These are phyloP conservation scores for Euproctis similis DNA, from an alignment of 2,888 invertebrate genomes.

Conservation along the genomic window DNA sequence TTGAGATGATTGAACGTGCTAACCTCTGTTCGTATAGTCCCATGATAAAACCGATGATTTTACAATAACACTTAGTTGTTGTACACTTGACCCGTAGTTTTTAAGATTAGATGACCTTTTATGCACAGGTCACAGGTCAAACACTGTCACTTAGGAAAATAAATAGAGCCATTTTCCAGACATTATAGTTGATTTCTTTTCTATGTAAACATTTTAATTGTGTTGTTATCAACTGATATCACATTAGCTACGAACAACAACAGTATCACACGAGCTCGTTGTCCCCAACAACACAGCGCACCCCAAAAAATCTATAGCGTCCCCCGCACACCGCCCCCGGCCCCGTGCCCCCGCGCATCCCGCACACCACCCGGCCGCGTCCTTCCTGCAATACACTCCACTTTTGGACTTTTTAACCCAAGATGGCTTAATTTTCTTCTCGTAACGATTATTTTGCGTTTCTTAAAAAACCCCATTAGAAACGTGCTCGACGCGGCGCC, in stretches of 20 bases:
- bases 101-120: too few relatives aligned
- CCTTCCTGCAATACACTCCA: slow-evolving; percentile 33
- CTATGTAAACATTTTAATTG: too few relatives aligned
- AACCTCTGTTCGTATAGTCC: too few relatives aligned
- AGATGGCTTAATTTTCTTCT: slow-evolving; percentile 69
- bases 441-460: slow-evolving; percentile 47
- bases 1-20: too few relatives aligned
- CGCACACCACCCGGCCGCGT: slow-evolving; percentile 10
- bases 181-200: too few relatives aligned
- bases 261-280: slow-evolving; percentile 48
- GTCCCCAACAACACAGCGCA: slow-evolving; percentile 40
- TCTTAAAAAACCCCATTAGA: slow-evolving; percentile 59
- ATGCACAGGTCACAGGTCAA: too few relatives aligned
- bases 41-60: too few relatives aligned
- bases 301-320: slow-evolving; percentile 54
- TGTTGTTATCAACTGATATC: slow-evolving; percentile 5
- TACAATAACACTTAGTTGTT: too few relatives aligned
- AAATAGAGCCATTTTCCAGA: too few relatives aligned
- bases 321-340: background rate
- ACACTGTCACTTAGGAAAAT: too few relatives aligned
- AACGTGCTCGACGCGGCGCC: slow-evolving; percentile 32
- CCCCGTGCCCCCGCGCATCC: slow-evolving; percentile 23
- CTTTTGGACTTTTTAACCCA: slow-evolving; percentile 65
- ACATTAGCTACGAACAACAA: slow-evolving; percentile 9
- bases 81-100: too few relatives aligned